Evolutionary conservation across 2,888 invertebrate genomes (phyloP).

Genomic region (Drosophila leonis): DNA sequence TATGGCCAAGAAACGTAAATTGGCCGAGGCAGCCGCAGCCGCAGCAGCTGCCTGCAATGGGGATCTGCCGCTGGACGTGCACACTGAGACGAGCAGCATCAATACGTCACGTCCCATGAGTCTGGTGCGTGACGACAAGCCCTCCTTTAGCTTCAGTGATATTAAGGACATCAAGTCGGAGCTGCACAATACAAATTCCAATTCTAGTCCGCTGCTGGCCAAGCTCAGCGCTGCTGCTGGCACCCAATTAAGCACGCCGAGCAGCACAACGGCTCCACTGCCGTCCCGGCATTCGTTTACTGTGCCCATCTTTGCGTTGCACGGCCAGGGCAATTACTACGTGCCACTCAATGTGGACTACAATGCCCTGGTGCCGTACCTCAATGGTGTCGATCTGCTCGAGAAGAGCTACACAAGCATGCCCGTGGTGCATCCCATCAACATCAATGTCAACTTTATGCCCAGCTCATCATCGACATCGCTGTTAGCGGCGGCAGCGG

Average conservation of each 20-base stretch:
- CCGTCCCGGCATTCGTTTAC: conserved; percentile 85
- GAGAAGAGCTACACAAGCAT: conserved; percentile 86
- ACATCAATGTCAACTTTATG: conserved; percentile 94
- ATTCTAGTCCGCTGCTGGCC: conserved; percentile 65
- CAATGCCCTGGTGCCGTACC: conserved; percentile 89
- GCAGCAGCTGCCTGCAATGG: conserved; percentile 52
- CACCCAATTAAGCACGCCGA: conserved; percentile 66
- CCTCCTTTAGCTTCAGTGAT: conserved; percentile 77
- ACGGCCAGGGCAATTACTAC: conserved; percentile 95
- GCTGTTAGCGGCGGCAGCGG: conserved; percentile 77
- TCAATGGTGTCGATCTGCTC: conserved; percentile 88
- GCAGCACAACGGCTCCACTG: conserved; percentile 71
- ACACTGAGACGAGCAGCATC: conserved; percentile 53
- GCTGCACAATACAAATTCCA: conserved; percentile 69
- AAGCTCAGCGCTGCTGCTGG: conserved; percentile 61
- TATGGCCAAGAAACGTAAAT: conserved; percentile 83
- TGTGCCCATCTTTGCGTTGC: conserved; percentile 95
- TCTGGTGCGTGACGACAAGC: conserved; percentile 71
- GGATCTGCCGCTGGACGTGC: conserved; percentile 47
- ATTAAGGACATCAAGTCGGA: conserved; percentile 84
- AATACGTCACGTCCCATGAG: conserved; percentile 42
- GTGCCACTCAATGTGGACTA: conserved; percentile 94
- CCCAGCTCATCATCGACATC: conserved; percentile 76
- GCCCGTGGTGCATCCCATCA: conserved; percentile 92
- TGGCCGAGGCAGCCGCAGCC: conserved; percentile 74